phyloP scores from a whole-genome alignment of 2,113 vertebrate species.

The Rousettus leschenaultii region DNA sequence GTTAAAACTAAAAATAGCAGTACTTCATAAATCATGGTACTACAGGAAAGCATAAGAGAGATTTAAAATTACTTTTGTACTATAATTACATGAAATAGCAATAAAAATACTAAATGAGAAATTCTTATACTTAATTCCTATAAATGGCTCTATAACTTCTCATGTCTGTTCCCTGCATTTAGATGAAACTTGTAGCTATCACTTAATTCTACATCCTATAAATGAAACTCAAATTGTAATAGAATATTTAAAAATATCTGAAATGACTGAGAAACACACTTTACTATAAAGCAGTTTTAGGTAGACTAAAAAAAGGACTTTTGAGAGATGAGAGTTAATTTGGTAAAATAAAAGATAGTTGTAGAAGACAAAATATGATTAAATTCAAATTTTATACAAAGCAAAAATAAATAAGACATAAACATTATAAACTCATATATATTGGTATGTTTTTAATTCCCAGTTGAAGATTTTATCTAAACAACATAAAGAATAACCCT shows the following conservation, averaged over 20 bases:
- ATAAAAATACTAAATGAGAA: conserved; percentile 42
- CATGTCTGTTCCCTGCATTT: not conserved
- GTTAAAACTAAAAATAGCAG: not conserved
- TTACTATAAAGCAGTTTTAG: not conserved
- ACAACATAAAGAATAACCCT: not conserved
- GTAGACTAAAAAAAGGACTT: not conserved
- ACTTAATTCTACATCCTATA: not conserved
- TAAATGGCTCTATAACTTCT: conserved; percentile 27
- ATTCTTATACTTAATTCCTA: not conserved
- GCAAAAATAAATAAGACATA: not conserved
- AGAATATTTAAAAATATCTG: not conserved
- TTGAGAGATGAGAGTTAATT: not conserved
- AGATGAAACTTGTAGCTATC: not conserved
- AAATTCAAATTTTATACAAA: not conserved
- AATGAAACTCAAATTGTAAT: not conserved
- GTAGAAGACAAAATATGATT: not conserved
- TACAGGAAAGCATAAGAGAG: conserved; percentile 4
- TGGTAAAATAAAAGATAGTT: not conserved
- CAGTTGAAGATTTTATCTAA: not conserved
- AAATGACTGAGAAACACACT: not conserved
- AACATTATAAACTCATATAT: not conserved
- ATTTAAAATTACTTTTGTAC: conserved; percentile 3
- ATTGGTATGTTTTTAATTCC: not conserved
- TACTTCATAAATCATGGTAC: not conserved
- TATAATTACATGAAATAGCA: conserved; percentile 31